phyloP scores from a whole-genome alignment of 2,888 invertebrate genomes.

The Cyclophora albipunctata region DNA sequence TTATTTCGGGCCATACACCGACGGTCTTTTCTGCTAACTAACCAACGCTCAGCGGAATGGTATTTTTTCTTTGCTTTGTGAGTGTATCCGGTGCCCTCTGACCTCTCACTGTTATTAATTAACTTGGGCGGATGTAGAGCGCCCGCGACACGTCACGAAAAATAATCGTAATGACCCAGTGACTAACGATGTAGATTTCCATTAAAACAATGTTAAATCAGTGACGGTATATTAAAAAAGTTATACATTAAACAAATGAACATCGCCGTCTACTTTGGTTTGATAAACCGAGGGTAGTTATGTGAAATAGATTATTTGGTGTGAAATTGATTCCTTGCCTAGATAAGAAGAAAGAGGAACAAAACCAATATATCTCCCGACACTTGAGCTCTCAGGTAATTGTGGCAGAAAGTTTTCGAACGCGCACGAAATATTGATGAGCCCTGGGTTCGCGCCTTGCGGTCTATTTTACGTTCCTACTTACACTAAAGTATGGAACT shows the following conservation, averaged over 20 bases:
- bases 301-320: conserved; percentile 32
- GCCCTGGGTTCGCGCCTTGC: conserved; percentile 29
- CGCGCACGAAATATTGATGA: conserved; percentile 69
- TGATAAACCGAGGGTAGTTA: not conserved
- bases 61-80: conserved; percentile 48
- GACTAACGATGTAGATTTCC: conserved; percentile 23
- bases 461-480: conserved; percentile 16
- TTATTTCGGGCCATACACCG: conserved; percentile 61
- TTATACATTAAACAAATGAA: too few relatives aligned
- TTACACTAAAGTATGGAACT: not conserved
- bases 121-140: conserved; percentile 43
- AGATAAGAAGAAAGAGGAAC: conserved; percentile 51
- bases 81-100: conserved; percentile 27
- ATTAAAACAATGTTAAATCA: too few relatives aligned
- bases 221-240: too few relatives aligned
- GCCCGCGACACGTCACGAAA: conserved; percentile 40
- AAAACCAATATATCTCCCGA: conserved; percentile 73
- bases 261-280: too few relatives aligned
- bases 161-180: conserved; percentile 33
- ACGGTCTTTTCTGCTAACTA: conserved; percentile 56
- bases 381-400: conserved; percentile 75
- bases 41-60: conserved; percentile 48
- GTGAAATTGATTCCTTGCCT: conserved; percentile 48
- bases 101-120: conserved; percentile 57
- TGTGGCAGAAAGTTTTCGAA: conserved; percentile 72